Conservation (phyloP, 1,140 invertebrate species). For the Dolichoris vasculosae region DNA sequence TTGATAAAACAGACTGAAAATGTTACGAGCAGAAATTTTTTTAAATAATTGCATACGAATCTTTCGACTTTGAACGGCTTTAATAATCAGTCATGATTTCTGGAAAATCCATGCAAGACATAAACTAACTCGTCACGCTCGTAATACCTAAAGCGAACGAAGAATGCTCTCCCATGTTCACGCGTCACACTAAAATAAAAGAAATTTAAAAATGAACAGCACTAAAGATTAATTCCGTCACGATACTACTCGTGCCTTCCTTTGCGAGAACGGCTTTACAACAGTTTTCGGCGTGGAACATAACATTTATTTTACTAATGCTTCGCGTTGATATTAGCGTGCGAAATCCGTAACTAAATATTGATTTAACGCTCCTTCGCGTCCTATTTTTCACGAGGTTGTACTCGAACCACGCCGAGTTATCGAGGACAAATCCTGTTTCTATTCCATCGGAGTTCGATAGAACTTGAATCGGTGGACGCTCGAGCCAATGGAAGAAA, state of each 20-base stretch:
- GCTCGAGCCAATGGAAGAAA: too few species aligned
- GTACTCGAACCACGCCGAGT: too few species aligned
- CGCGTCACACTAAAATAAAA: background rate
- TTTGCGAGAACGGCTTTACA: background rate
- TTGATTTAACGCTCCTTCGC: background rate
- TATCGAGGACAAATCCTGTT: too few species aligned
- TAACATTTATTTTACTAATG: background rate
- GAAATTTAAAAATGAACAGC: background rate
- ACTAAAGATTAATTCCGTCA: background rate
- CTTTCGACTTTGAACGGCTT: background rate
- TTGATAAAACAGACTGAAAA: too few species aligned
- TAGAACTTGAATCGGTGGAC: too few species aligned
- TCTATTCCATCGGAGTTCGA: too few species aligned
- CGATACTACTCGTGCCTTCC: background rate
- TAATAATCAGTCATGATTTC: background rate
- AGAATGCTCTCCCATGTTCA: too few species aligned
- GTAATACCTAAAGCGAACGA: background rate
- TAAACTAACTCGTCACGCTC: background rate
- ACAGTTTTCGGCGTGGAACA: background rate
- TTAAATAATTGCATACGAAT: too few species aligned
- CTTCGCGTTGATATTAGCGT: background rate
- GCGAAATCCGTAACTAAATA: background rate
- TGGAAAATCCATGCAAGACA: background rate
- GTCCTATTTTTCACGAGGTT: too few species aligned
- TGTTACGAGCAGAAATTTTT: too few species aligned